Base-by-base conservation (phyloP, 2,888 invertebrate genomes). In the Tiliacea citrago region DNA sequence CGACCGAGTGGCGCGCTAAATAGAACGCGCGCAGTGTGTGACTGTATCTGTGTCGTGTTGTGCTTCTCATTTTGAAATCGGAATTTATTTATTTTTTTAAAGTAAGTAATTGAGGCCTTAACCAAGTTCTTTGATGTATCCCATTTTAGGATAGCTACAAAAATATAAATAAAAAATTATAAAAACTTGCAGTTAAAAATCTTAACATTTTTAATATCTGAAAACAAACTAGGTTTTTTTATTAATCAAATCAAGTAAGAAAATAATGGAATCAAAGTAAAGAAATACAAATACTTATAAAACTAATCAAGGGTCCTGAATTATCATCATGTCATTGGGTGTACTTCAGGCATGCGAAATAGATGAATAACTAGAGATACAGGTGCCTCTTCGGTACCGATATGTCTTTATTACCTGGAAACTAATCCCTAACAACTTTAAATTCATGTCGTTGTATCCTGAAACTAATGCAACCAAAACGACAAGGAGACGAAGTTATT, bases 21-120 rank as follows among this genome's bases (percentile, higher is more conserved):
- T 87, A 86, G 84, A 84, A 86, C 86, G 88, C 82, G 73, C 60
- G 60, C 74, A 70, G 87, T 85, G 73, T 73, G 79, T 79, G 82
- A 77, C 72, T 62, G 57, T 16, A 21, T 16, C 55, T n/a, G 84
- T 86, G 79, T 60, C 57, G 83, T 87, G 86, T 73, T 71, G 83
- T 88, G 87, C 18, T 55, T 68, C 13, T 72, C 21, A 39, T 51
- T 39, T 76, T 61, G 61, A 75, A 68, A 57, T 76, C 58, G 12
- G 73, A 72, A 51, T 60, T 75, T 16, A 66, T 57, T 65, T 39
- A 29, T 49, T 73, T 57, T 29, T 49, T 12, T 7, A 75, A 76
- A 72, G 82, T 81, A 81, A 84, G 82, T 82, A 60, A 13, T 63
- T 39, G 7, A 39, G 5, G 39, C 39, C 39, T 39, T 39, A 39